Base-by-base conservation (phyloP, 2,797 vertebrate species). In the Microchirus variegatus region DNA sequence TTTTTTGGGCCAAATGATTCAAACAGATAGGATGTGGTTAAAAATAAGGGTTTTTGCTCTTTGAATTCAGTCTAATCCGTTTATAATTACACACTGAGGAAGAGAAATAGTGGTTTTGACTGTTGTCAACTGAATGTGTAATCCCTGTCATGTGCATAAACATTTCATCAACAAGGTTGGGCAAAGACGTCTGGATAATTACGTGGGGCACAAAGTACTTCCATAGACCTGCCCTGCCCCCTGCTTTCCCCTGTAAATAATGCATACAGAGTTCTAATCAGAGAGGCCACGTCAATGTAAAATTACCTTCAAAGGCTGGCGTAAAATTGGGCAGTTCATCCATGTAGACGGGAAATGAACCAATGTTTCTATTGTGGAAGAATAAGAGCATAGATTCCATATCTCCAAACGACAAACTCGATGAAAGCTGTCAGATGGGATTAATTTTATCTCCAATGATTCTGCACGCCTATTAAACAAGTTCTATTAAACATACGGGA, bases 261-360 rank as follows among this genome's bases (percentile, higher is more conserved):
- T 88, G 80, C 70, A 87, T 82, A 82, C 57, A 90, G 85, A 92
- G 86, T 78, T 88, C 70, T 77, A 88, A 90, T 83, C 87, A 90
- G 83, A 93, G 90, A 90, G 86, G 92, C 91, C 90, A 73, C 83
- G 88, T 93, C 88, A 89, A 90, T 90, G 90, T 89, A 88, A 88
- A 91, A 91, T 91, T 93, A 89, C 88, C 62, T 90, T 83, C 87
- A 88, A 94, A 94, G 93, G 93, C 85, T 93, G 90, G 87, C 81
- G 67, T 95, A 93, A 95, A 95, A 95, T 83, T 95, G 92, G 91
- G 90, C 91, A 93, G 94, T 93, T 90, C 94, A 90, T 93, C 95
- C 93, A 93, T 93, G 94, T 93, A 94, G 92, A 92, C 92, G 93
- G 93, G 94, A 94, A 94, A 93, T 93, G 91, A 95, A 94, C 91